phyloP scores from a whole-genome alignment of 1,140 invertebrate genomes.

The Prorops nasuta region DNA sequence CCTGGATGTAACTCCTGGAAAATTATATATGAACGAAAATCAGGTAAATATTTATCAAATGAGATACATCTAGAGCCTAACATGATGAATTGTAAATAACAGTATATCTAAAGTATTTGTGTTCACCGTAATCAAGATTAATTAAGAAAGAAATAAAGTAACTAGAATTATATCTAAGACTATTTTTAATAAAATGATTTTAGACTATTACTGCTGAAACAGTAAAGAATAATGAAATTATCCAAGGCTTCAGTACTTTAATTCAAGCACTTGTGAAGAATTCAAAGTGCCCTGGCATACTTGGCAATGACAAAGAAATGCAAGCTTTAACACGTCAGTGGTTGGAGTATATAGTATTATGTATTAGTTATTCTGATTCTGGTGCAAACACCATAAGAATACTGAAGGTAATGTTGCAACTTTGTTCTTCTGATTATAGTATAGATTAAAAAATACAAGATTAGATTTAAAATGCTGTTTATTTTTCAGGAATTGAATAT shows the following conservation, averaged over 20 bases:
- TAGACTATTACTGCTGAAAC: constrained; percentile 33
- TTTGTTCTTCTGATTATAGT: constrained; percentile 4
- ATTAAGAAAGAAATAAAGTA: background rate
- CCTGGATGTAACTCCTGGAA: constrained; percentile 33
- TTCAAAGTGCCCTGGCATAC: constrained; percentile 43
- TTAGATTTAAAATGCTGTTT: constrained; percentile 4
- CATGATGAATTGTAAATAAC: constrained; percentile 14
- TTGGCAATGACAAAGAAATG: constrained; percentile 40
- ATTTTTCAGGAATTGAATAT: constrained; percentile 57
- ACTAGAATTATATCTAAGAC: too few species aligned
- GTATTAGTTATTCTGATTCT: constrained; percentile 54
- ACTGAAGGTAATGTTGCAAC: constrained; percentile 36
- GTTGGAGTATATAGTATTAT: constrained; percentile 58
- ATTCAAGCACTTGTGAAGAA: constrained; percentile 48
- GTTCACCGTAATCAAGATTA: background rate
- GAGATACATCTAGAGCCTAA: too few species aligned
- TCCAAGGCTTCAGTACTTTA: constrained; percentile 57
- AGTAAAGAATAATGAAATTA: constrained; percentile 33
- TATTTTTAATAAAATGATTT: too few species aligned
- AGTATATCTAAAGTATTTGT: constrained; percentile 6
- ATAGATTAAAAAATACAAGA: too few species aligned
- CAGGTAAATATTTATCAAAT: constrained; percentile 32
- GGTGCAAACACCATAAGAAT: constrained; percentile 40
- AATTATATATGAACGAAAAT: constrained; percentile 39
- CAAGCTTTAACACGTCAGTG: constrained; percentile 52